Percentiles rank a stretch among this genome's conserved stretches.
phyloP scores from a whole-genome alignment of 35 echinoderm and acorn worm genomes.

The Chiridota heheva region DNA sequence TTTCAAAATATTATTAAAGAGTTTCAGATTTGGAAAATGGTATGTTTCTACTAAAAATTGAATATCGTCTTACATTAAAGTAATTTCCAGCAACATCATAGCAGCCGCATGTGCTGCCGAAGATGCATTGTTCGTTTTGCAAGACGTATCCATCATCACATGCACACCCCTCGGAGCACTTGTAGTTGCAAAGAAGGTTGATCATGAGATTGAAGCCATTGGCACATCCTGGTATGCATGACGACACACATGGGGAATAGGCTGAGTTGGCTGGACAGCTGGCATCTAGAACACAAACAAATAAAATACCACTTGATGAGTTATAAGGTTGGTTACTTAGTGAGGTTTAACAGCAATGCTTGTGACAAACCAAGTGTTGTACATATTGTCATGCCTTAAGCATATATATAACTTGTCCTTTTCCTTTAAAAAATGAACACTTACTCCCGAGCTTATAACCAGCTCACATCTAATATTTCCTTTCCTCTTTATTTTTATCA shows the following conservation, averaged over 20 bases:
- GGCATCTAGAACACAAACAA: not conserved
- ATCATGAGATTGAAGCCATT: not conserved
- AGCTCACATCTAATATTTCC: too few species aligned
- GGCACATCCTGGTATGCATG: not conserved
- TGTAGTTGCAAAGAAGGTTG: conserved; percentile 11
- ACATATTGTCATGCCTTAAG: too few species aligned
- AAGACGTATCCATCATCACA: conserved; percentile 13
- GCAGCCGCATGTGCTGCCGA: conserved; percentile 2
- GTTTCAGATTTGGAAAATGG: not conserved
- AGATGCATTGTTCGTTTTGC: conserved; percentile 18
- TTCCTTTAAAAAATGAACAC: too few species aligned
- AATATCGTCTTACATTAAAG: not conserved
- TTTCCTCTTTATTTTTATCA: too few species aligned
- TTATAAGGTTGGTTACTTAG: too few species aligned
- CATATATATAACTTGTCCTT: too few species aligned
- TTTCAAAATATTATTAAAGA: not conserved
- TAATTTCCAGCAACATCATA: conserved; percentile 19
- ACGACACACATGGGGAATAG: conserved; percentile 6
- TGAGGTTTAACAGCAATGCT: too few species aligned
- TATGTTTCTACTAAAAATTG: not conserved
- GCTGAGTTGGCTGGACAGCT: not conserved
- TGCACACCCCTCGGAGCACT: conserved; percentile 11
- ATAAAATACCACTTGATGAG: too few species aligned
- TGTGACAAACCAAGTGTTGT: too few species aligned
- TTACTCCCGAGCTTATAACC: too few species aligned